These are phyloP conservation scores for Cricetomys ansorgei DNA, from an alignment of 2,113 vertebrate species.

Conservation along the genomic window DNA sequence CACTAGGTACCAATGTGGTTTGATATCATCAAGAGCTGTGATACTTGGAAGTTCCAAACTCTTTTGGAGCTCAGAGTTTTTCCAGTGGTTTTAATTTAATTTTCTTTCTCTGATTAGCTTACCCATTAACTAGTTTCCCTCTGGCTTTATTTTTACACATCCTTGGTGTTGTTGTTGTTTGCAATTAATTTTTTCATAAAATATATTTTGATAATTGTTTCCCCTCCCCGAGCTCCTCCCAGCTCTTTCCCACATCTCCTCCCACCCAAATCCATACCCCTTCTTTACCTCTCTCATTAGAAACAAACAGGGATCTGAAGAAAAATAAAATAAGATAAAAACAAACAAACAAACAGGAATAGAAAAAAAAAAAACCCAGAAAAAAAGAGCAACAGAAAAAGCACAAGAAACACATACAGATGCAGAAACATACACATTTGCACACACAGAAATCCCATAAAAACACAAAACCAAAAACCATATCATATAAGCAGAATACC, in stretches of 20 bases:
- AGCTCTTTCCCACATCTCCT: no score
- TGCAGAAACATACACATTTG: not conserved
- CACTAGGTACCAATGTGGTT: not conserved
- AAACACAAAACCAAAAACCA: not conserved
- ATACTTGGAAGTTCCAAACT: not conserved
- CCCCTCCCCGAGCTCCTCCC: not conserved
- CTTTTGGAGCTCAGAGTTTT: not conserved
- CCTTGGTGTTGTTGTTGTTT: not conserved
- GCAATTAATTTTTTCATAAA: not conserved
- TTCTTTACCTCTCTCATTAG: not conserved
- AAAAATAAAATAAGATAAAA: not conserved
- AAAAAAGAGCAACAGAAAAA: not conserved
- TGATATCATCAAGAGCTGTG: not conserved
- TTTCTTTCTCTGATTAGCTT: not conserved
- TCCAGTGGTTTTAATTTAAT: not conserved
- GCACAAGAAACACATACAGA: not conserved
- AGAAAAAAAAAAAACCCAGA: not conserved
- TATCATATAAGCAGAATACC: not conserved
- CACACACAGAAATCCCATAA: not conserved
- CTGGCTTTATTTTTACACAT: not conserved
- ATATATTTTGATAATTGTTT: not conserved
- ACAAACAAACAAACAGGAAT: not conserved
- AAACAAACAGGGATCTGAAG: not conserved
- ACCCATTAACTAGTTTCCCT: not conserved
- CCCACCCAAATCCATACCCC: not conserved